A percentile compares a stretch with the other conserved stretches of the same genome.
These are phyloP conservation scores for Solea senegalensis DNA, from an alignment of 2,113 vertebrate genomes.

Conservation along the genomic window DNA sequence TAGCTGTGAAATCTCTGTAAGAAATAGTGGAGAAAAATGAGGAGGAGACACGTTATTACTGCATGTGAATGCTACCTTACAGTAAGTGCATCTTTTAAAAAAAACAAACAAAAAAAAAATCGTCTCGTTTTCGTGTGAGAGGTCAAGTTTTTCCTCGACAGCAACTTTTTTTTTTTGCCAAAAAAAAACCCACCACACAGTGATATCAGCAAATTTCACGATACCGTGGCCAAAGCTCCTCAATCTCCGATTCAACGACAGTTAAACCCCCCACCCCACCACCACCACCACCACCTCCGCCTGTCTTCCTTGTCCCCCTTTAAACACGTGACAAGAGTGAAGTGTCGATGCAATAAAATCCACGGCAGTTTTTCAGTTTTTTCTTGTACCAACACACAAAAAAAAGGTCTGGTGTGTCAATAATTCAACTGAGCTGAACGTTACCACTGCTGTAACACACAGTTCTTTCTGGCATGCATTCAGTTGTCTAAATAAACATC, in stretches of 20 bases:
- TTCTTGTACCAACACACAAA: constrained; percentile 32
- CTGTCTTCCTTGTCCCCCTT: constrained; percentile 54
- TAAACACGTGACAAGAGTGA: constrained; percentile 69
- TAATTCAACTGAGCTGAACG: constrained; percentile 50
- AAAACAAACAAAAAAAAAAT: constrained; percentile 43
- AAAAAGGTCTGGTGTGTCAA: constrained; percentile 45
- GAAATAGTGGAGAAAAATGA: constrained; percentile 79
- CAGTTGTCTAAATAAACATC: constrained; percentile 82
- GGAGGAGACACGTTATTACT: constrained; percentile 83
- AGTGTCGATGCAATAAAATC: constrained; percentile 79
- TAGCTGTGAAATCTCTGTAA: constrained; percentile 82
- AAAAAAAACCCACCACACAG: no score
- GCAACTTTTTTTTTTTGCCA: constrained; percentile 83
- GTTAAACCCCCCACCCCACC: constrained; percentile 50
- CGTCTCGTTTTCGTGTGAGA: constrained; percentile 90
- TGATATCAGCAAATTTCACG: constrained; percentile 77
- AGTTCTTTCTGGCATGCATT: constrained; percentile 80
- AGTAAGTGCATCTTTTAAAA: constrained; percentile 83
- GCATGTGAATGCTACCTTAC: constrained; percentile 90
- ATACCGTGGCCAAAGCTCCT: constrained; percentile 75
- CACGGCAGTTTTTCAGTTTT: constrained; percentile 58
- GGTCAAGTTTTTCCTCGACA: constrained; percentile 82
- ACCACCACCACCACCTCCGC: constrained; percentile 45
- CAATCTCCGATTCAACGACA: constrained; percentile 46
- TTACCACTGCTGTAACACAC: constrained; percentile 73